Evolutionary conservation across 2,113 vertebrate genomes (phyloP), one percentile per base, ranked within the genome.

Genomic region (Laticauda laticaudata): DNA sequence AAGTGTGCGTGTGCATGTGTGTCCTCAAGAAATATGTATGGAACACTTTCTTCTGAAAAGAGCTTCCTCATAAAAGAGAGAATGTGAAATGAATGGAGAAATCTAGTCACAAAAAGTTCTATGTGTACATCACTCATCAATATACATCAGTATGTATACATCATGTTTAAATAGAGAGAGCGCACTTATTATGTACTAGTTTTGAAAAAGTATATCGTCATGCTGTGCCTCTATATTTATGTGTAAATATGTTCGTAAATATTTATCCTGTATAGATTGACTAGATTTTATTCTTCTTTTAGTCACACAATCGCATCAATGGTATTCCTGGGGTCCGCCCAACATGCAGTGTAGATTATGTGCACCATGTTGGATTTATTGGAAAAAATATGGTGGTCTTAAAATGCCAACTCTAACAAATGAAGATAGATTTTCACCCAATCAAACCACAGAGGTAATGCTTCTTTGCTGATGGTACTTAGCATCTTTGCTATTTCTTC

Each of bases 261-360:
- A 43, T 54, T 94, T 59, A 81, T 92, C 29, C 91, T 89, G 11
- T 0, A 12, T 90, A n/a, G 89, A 85, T 59, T 9, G 54, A 81
- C 75, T 94, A 5, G 94, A 10, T 64, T 75, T 61, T 94, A 29
- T 96, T 90, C 93, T 87, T 39, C 86, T 53, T 87, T 91, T 97
- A 99, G 99, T 98, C 95, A 98, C 98, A 94, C 99, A 99, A 95
- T 99, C 99, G 89, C 98, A 99, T 93, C 99, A 99, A 43, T 99
- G 99, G 99, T 99, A 99, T 97, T 99, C 99, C 18, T 99, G 99
- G 99, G 99, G 99, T n/a, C 99, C 99, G 92, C 99, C 99, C 4
- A 99, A 99, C 96, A 99, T 99, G 99, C 99, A 99, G 0, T 99
- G 99, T 96, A 98, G 99, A 93, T 97, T 99, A 95, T 99, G 99